Evolutionary conservation across 64 coral and sea anemone genomes (phyloP), one percentile per base, ranked within the genome.

Genomic region (Actinia tenebrosa): DNA sequence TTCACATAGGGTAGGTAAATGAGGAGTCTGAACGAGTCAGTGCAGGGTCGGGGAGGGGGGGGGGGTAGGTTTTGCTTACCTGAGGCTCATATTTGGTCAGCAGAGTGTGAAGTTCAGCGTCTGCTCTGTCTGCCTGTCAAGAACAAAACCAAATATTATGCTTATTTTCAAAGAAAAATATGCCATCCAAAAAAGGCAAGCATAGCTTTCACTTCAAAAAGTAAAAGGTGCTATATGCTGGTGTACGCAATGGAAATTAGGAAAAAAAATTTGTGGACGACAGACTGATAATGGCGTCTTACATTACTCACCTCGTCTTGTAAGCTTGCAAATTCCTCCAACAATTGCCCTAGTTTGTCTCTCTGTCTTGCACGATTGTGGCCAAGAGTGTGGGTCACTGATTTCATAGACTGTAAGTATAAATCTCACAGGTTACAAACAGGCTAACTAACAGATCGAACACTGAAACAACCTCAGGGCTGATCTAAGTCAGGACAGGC

Each of bases 301-400:
- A 23, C 7, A 66, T 5, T 7, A 56, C 10, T 22, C 83, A 99
- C 97, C 91, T 99, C 97, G n/a, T 99, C 97, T 63, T 99, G 97
- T 0, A 99, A 30, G 44, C 75, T 91, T 17, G 90, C 90, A 93
- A 99, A 99, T 47, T 99, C 97, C 79, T 95, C 97, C 37, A 95
- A 59, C 18, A 92, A 71, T 87, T 95, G 93, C 16, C 93, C 96
- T 54, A 95, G 66, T 66, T 99, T 99, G 56, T 99, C 97, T 86
- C 97, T 87, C 64, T 93, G 97, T 5, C 97, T 87, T 64, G 96
- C 96, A 61, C 96, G 96, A 77, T 98, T 98, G 44, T 99, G 97
- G 4, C 97, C 93, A 81, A 99, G 88, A 16, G 93, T 89, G 55
- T 94, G 96, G 10, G 95, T 92, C 2, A 98, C 68, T 11, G 93